Conservation (phyloP, 2,888 invertebrate genomes). For the Drosophila kanekoi region DNA sequence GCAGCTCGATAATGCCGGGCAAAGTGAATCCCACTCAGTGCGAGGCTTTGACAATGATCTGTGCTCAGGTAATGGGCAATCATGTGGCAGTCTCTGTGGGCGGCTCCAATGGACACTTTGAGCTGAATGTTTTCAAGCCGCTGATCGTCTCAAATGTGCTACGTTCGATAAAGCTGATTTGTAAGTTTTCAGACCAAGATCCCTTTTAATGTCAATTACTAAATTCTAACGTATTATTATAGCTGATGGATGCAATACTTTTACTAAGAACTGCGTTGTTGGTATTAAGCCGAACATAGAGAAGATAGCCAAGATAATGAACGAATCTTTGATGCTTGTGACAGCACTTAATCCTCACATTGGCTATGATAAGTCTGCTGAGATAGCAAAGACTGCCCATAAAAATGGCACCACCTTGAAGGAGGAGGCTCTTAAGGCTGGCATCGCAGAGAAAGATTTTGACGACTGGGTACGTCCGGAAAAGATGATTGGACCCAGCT, state of each 20-base stretch:
- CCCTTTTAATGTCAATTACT: neutral
- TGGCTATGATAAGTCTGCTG: constrained; percentile 97
- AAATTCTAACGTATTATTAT: constrained; percentile 17
- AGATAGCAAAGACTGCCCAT: constrained; percentile 98
- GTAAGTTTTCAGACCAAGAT: constrained; percentile 82
- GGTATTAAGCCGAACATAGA: constrained; percentile 91
- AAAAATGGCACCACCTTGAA: constrained; percentile 94
- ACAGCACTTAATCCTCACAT: constrained; percentile 98
- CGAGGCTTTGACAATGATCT: constrained; percentile 98
- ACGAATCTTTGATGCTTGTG: constrained; percentile 97
- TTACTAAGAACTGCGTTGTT: constrained; percentile 93
- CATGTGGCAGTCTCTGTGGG: constrained; percentile 96
- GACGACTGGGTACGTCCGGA: constrained; percentile 95
- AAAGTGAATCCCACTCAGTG: constrained; percentile 99
- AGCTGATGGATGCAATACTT: constrained; percentile 92
- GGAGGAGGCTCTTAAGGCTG: constrained; percentile 93
- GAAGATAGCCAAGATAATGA: constrained; percentile 91
- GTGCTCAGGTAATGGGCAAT: constrained; percentile 98
- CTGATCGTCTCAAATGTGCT: constrained; percentile 97
- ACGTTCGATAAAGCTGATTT: constrained; percentile 93
- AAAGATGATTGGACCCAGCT: constrained; percentile 94
- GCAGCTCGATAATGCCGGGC: constrained; percentile 99
- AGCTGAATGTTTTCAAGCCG: constrained; percentile 99
- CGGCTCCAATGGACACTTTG: constrained; percentile 98
- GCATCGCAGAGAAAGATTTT: constrained; percentile 92